Conservation (phyloP, 1,140 invertebrate species). For the Radopholus similis region DNA sequence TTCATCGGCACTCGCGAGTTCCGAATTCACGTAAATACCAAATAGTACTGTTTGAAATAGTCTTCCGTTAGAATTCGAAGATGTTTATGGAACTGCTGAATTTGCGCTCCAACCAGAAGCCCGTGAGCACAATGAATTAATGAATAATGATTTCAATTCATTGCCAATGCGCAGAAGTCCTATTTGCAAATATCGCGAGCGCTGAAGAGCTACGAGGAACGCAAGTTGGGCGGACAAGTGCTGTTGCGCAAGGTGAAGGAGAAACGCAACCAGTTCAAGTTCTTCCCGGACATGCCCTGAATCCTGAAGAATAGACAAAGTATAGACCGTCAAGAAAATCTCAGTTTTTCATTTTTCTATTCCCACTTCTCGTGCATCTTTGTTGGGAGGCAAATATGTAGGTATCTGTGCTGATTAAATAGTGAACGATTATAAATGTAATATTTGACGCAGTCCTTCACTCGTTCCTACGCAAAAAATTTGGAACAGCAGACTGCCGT, state of each 20-base stretch:
- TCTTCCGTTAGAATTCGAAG: neutral
- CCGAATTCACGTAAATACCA: neutral
- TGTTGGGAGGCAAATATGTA: too few species aligned
- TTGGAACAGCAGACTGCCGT: too few species aligned
- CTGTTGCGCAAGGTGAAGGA: constrained; percentile 15
- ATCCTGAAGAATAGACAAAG: neutral
- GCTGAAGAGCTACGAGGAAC: constrained; percentile 9
- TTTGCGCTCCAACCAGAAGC: constrained; percentile 5
- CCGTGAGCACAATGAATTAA: neutral
- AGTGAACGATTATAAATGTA: too few species aligned
- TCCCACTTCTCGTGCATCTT: too few species aligned
- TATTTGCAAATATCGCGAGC: constrained; percentile 14
- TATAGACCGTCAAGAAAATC: too few species aligned
- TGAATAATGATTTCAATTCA: neutral
- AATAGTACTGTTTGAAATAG: neutral
- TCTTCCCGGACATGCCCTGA: constrained; percentile 8
- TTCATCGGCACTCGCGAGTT: neutral
- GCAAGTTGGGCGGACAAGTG: neutral
- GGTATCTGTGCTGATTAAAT: too few species aligned
- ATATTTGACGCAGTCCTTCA: too few species aligned
- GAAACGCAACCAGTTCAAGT: constrained; percentile 21
- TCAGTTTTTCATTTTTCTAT: too few species aligned
- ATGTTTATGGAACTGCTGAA: constrained; percentile 11
- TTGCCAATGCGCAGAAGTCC: neutral
- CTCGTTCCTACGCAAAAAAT: too few species aligned